Conservation (phyloP, 2,113 vertebrate species). For the Elanoides forficatus region DNA sequence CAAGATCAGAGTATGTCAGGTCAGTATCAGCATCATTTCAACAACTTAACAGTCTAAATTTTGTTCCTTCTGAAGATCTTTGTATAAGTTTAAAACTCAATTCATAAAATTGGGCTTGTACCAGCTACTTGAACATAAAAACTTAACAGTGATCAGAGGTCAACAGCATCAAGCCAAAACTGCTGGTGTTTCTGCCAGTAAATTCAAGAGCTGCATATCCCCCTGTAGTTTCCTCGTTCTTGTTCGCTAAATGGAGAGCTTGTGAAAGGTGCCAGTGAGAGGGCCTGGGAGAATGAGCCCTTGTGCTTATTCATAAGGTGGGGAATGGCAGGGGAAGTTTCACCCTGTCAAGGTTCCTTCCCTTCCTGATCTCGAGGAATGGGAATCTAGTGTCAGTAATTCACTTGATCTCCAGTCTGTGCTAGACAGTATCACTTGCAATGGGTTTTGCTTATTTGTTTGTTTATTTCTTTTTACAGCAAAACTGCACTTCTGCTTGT, state of each 20-base stretch:
- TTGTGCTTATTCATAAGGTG: background rate
- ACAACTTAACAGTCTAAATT: background rate
- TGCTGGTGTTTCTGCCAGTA: background rate
- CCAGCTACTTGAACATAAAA: background rate
- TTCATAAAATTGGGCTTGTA: background rate
- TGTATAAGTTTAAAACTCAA: background rate
- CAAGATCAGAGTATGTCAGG: background rate
- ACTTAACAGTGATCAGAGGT: background rate
- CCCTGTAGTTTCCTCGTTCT: fast-evolving
- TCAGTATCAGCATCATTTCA: background rate
- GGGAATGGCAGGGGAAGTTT: background rate
- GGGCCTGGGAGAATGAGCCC: background rate
- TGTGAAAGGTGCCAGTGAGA: background rate
- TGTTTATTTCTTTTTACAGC: background rate
- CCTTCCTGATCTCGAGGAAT: background rate
- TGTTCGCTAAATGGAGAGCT: background rate
- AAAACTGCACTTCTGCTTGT: background rate
- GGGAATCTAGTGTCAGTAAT: background rate
- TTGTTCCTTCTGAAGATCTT: background rate
- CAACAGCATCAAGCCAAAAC: background rate
- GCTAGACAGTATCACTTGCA: background rate
- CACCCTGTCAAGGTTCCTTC: background rate
- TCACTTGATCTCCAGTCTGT: background rate
- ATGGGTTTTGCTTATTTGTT: background rate
- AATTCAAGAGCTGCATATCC: background rate